Evolutionary conservation across 1,140 invertebrate species (phyloP).

Genomic region (Cheumatopsyche charites): DNA sequence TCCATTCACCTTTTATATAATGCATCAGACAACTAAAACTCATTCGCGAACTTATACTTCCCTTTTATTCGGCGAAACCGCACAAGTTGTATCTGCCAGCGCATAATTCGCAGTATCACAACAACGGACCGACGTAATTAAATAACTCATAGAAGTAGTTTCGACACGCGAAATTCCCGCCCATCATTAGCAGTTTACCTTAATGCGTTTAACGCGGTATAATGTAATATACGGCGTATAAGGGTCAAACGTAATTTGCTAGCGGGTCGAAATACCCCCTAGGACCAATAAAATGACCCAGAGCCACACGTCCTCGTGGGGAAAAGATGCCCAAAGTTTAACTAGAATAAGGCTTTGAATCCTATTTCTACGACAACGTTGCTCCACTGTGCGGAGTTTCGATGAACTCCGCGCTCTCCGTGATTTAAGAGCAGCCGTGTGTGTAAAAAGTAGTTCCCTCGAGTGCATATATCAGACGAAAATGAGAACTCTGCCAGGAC

Average conservation of each 20-base stretch:
- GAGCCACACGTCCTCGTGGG: background rate
- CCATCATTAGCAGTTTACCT: constrained; percentile 34
- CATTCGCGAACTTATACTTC: too few species aligned
- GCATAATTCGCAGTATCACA: background rate
- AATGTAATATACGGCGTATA: constrained; percentile 36
- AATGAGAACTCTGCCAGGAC: constrained; percentile 17
- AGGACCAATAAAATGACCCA: constrained; percentile 39
- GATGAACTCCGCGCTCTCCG: constrained; percentile 21
- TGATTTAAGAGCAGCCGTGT: constrained; percentile 36
- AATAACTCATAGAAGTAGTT: constrained; percentile 8
- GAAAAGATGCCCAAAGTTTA: background rate
- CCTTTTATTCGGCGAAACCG: too few species aligned
- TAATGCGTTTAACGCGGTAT: constrained; percentile 33
- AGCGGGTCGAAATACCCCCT: constrained; percentile 37
- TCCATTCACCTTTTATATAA: too few species aligned
- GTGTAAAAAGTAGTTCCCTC: constrained; percentile 38
- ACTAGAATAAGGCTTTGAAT: too few species aligned
- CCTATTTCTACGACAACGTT: too few species aligned
- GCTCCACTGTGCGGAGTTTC: background rate
- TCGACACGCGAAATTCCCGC: background rate
- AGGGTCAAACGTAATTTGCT: constrained; percentile 43
- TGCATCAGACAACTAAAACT: too few species aligned
- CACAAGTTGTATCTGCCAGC: too few species aligned
- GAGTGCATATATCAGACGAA: constrained; percentile 40
- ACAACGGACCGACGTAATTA: constrained; percentile 10